Evolutionary conservation across 2,113 vertebrate species (phyloP), one percentile per base, ranked within the genome.

Genomic region (Myrmophylax atrothorax): DNA sequence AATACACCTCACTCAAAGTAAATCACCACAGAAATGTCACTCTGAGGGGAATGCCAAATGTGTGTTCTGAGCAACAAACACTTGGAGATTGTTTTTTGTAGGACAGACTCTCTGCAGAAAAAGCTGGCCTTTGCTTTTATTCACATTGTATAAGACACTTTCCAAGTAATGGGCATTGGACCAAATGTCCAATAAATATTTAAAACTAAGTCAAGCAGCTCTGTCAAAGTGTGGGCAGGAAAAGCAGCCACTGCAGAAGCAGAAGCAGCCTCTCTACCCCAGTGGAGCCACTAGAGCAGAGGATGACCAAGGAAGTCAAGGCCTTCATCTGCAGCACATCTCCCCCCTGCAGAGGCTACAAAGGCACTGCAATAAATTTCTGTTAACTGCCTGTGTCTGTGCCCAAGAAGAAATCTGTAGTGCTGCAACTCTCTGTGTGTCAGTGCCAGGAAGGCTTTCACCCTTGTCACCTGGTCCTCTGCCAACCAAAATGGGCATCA

Each of bases 171-270:
- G 26, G 72, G 35, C 44, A 58, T 75, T 49, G 84, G n/a, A 81
- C 13, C 60, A 68, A 67, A 81, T 47, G 68, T 50, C 55, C 76
- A 42, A 81, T 89, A 78, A 93, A 90, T 81, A 88, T 47, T 84
- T 89, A 23, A 93, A 88, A 58, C 50, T 0, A 76, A 76, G 59
- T 46, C 62, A 88, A 92, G 70, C 1, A 1, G 20, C 33, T 20
- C 33, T 83, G 35, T 29, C 33, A 73, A 86, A 83, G 29, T 1
- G 1, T 26, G 53, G 53, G 49, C 58, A 64, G 49, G 11, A 44
- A 38, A 87, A 87, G 60, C 44, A 89, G 35, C 18, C 4, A 4
- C 46, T 6, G 1, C 56, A 73, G 76, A 18, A 92, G 42, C 58
- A 74, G 55, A 69, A 38, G 63, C 33, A 47, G 40, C 12, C 9